These are phyloP conservation scores for Thalassophryne amazonica DNA, from an alignment of 2,797 vertebrate genomes.

Conservation along the genomic window DNA sequence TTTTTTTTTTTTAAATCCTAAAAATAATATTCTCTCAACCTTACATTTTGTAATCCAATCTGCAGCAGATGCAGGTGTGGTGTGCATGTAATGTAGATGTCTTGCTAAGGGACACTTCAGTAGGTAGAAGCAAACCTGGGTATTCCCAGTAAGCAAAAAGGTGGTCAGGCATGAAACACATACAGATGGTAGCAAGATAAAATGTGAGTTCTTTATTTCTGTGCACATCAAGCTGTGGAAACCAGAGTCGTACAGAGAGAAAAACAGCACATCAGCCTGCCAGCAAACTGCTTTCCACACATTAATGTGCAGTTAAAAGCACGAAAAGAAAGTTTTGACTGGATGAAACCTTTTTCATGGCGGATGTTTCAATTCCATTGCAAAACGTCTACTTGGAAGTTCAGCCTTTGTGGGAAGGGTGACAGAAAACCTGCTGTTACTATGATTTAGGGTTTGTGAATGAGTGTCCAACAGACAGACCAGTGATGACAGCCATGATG, in stretches of 20 bases:
- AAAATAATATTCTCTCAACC: too few relatives aligned
- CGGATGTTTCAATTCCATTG: conserved; percentile 15
- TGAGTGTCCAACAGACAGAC: conserved; percentile 5
- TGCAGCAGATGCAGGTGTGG: too few relatives aligned
- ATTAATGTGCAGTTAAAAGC: background rate
- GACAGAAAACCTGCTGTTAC: conserved; percentile 1
- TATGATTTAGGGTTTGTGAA: conserved; percentile 2
- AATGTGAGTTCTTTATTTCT: conserved; percentile 3
- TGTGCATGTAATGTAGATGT: too few relatives aligned
- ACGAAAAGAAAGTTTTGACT: background rate
- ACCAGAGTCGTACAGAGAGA: conserved; percentile 6
- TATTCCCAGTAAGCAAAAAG: background rate
- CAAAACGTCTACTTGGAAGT: conserved; percentile 10
- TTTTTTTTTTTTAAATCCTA: too few relatives aligned
- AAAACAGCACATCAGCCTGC: conserved; percentile 4
- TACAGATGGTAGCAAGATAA: conserved; percentile 9
- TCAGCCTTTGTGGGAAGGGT: conserved; percentile 11
- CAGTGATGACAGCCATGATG: conserved; percentile 42
- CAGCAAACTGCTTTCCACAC: conserved; percentile 1
- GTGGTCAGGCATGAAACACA: background rate
- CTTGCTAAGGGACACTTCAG: too few relatives aligned
- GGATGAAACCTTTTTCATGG: background rate
- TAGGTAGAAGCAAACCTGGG: background rate
- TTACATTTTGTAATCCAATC: too few relatives aligned
- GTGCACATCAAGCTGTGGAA: conserved; percentile 5